Base-by-base conservation (phyloP, 2,888 invertebrate genomes). In the Cerceris rybyensis region DNA sequence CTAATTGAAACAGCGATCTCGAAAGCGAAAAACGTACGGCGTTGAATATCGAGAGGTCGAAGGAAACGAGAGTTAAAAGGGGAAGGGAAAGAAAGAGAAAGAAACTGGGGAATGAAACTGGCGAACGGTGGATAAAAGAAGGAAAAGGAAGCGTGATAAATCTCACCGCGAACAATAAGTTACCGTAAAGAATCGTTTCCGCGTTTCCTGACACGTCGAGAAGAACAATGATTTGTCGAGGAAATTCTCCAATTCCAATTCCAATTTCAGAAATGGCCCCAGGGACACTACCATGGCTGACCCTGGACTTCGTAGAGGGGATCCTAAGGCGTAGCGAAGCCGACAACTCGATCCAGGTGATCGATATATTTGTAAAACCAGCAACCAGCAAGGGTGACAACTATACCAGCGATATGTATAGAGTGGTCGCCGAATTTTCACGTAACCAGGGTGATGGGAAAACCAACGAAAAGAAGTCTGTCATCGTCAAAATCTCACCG, bases 401-500 rank as follows among this genome's bases (percentile, higher is more conserved):
- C 86, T 92, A 92, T 57, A 87, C 89, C 7, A 92, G 92, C 78
- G 90, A 91, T n/a, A 91, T 92, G 90, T 63, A 88, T 28, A 90
- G 92, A 2, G 76, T 83, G 11, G 61, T 11, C 39, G 73, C 87
- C 6, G 88, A 91, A 52, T 89, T 84, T 60, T 71, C 81, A 0
- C 82, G 73, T 5, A 66, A 64, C 0, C 71, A 78, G 17, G 81
- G 67, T 7, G 73, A 65, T 14, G 64, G 87, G 85, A 52, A 13
- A 39, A 72, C 82, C 41, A 82, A 69, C 8, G 84, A 88, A 52
- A 90, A 90, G 46, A 88, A 55, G 75, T 71, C 89, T 0, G 55
- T 92, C 5, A 86, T 92, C 16, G 70, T 90, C 6, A 92, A 92
- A 74, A 85, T 93, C 5, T 87, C 91, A 8, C 94, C 94, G 17